Evolutionary conservation across 2,888 invertebrate species (phyloP).

Genomic region (Neoaliturus tenellus): DNA sequence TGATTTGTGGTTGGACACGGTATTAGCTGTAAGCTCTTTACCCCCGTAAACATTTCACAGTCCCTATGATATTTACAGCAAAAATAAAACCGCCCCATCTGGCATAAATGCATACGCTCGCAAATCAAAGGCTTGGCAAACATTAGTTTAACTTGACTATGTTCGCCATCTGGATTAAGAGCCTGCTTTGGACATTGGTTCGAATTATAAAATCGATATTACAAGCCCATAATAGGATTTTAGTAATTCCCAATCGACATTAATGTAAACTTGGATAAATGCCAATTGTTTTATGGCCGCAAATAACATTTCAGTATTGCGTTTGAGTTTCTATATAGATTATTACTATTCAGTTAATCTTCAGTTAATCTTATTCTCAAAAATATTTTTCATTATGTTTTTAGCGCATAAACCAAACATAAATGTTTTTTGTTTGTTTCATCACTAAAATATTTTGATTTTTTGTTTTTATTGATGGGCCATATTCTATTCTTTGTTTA

Average conservation of each 20-base stretch:
- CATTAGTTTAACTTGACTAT: constrained; percentile 39
- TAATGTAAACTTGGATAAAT: not conserved
- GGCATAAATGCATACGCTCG: constrained; percentile 15
- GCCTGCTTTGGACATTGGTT: not conserved
- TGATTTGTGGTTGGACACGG: not conserved
- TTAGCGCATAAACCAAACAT: too few relatives aligned
- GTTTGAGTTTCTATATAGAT: not conserved
- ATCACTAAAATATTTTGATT: too few relatives aligned
- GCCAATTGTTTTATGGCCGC: not conserved
- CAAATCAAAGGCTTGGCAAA: constrained; percentile 36
- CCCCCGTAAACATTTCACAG: not conserved
- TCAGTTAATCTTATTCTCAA: too few relatives aligned
- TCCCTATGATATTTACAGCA: constrained; percentile 9
- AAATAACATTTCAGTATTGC: not conserved
- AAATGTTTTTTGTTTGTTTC: too few relatives aligned
- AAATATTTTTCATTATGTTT: too few relatives aligned
- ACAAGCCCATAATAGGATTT: constrained; percentile 32
- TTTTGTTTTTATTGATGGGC: too few relatives aligned
- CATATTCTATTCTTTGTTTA: too few relatives aligned
- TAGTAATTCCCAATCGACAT: not conserved
- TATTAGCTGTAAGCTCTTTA: constrained; percentile 6
- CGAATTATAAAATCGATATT: constrained; percentile 5
- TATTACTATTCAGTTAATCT: too few relatives aligned
- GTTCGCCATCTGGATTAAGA: not conserved
- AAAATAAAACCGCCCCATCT: constrained; percentile 29